These are phyloP conservation scores for Oostethus manadensis DNA, from an alignment of 2,113 vertebrate genomes.

Conservation along the genomic window DNA sequence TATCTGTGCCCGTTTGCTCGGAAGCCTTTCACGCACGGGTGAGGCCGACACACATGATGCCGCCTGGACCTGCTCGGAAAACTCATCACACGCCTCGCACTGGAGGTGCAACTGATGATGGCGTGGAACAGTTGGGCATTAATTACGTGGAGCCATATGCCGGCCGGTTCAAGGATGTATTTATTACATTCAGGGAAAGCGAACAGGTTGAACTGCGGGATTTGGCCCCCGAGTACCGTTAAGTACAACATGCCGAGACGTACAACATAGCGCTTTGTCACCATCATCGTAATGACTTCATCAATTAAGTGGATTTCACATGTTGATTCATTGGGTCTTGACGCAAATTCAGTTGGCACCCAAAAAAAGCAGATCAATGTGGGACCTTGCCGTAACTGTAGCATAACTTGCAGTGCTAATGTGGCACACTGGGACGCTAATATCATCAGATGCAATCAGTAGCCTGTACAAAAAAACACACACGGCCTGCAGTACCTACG, in stretches of 20 bases:
- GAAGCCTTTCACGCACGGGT: conserved; percentile 2
- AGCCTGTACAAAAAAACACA: no score
- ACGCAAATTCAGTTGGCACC: no score
- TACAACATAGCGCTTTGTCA: not conserved
- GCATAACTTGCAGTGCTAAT: no score
- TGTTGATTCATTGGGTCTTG: no score
- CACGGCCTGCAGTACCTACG: no score
- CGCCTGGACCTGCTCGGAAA: not conserved
- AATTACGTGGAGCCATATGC: conserved; percentile 3
- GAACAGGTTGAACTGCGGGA: not conserved
- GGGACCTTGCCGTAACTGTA: no score
- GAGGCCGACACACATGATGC: conserved; percentile 6
- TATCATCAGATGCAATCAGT: no score
- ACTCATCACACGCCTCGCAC: conserved; percentile 5
- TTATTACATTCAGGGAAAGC: not conserved
- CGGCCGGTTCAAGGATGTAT: not conserved
- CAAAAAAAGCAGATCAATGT: no score
- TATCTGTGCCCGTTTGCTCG: conserved; percentile 1
- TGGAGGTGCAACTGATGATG: conserved; percentile 7
- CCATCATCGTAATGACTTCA: no score
- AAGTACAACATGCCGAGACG: not conserved
- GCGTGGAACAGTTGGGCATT: conserved; percentile 2
- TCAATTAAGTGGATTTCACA: no score
- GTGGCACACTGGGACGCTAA: no score
- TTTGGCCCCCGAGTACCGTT: not conserved